Base-by-base conservation (phyloP, 2,888 invertebrate genomes). In the Drosophila anomalipes region DNA sequence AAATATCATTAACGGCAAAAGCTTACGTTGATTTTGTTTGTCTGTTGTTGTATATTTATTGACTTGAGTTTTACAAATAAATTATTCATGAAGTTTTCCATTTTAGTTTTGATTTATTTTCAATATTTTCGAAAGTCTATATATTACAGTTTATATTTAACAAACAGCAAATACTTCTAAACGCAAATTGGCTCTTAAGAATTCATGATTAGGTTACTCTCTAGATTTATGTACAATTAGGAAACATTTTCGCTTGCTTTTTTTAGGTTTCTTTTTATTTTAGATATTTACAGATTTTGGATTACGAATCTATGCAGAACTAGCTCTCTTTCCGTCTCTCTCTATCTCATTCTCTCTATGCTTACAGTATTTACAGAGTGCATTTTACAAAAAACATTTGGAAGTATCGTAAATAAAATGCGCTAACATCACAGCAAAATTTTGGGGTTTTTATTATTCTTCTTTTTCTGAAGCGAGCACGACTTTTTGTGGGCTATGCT, bases 371-470 rank as follows among this genome's bases (percentile, higher is more conserved):
- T 80, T 86, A 91, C 91, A 92, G 82, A 89, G 89, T 89, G 86
- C 86, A 86, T 89, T 86, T 88, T 75, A 69, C 69, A 69, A 71
- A 84, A 84, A 86, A 89, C 82, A 82, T 88, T 83, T 81, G 80
- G 79, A 84, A 86, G 89, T 86, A 83, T 89, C 86, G 91, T 89
- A 86, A 89, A 82, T 92, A 92, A 92, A 93, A 92, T 92, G 92
- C 92, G 92, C 93, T 92, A 91, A 92, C 92, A 93, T 92, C 92
- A 92, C 92, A 93, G 92, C 92, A 92, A 93, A 89, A 86, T 88
- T 90, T 91, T 91, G 91, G 92, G 91, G 77, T 39, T 39, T 52
- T 39, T 26, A 37, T 14, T 37, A 26, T 53, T 32, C 9, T 2
- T 56, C 65, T 51, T 14, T 63, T 26, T 47, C 9, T 51, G 73